Conservation (phyloP, 2,113 vertebrate genomes). For the Melanerpes aurifrons region DNA sequence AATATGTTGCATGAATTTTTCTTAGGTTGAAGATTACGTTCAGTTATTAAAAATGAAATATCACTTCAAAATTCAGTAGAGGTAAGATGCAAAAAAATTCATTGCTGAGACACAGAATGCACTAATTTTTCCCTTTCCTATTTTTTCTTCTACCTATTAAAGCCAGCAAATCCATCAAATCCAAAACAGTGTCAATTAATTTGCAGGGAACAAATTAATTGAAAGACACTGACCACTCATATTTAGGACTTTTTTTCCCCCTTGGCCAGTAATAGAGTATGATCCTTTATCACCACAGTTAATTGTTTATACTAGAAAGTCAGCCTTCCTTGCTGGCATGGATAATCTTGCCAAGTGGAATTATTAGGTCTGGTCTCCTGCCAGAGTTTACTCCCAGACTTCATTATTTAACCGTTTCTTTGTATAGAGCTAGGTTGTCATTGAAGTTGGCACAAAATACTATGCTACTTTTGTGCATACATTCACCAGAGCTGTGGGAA, state of each 20-base stretch:
- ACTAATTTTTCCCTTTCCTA: background rate
- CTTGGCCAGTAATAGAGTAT: constrained; percentile 8
- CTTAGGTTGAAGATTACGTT: background rate
- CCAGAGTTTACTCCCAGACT: constrained; percentile 58
- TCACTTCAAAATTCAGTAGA: background rate
- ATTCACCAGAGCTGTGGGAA: constrained; percentile 38
- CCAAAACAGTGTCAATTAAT: background rate
- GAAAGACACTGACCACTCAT: background rate
- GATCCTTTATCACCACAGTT: constrained; percentile 72
- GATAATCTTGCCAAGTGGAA: constrained; percentile 71
- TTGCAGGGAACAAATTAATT: constrained; percentile 39
- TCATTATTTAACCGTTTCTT: constrained; percentile 57
- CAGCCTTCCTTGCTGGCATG: constrained; percentile 68
- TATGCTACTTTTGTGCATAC: background rate
- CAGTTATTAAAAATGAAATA: background rate
- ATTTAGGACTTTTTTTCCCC: background rate
- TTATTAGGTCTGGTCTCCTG: constrained; percentile 70
- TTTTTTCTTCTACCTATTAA: background rate
- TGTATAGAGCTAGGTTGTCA: constrained; percentile 6
- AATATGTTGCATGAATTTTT: background rate
- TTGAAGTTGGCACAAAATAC: constrained; percentile 4
- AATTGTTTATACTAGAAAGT: constrained; percentile 61
- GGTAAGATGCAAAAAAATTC: background rate
- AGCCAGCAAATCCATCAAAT: background rate
- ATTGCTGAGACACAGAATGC: background rate